phyloP scores from a whole-genome alignment of 2,888 invertebrate genomes.

The Melikaiella ostensackeni region DNA sequence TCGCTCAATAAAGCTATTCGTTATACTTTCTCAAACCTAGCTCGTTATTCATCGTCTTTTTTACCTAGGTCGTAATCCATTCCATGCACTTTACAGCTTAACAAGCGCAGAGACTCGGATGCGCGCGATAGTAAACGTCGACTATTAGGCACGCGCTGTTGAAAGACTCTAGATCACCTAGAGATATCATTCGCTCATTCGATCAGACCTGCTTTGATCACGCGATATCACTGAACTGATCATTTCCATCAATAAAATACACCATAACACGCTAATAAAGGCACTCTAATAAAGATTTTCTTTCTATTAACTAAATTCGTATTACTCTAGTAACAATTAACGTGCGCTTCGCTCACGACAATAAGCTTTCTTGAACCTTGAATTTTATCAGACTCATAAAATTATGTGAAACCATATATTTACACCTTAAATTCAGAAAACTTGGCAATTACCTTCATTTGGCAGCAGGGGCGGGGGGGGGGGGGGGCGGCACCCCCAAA shows the following conservation, averaged over 20 bases:
- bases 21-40: constrained; percentile 43
- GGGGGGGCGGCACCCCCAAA: too few relatives aligned
- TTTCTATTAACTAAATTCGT: too few relatives aligned
- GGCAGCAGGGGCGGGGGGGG: too few relatives aligned
- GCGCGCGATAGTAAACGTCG: constrained; percentile 44
- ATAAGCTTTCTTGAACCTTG: too few relatives aligned
- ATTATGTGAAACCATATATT: too few relatives aligned
- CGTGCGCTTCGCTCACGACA: too few relatives aligned
- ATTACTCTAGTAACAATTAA: too few relatives aligned
- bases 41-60: constrained; percentile 35
- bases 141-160: constrained; percentile 46
- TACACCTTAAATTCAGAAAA: too few relatives aligned
- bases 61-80: neutral
- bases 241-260: neutral
- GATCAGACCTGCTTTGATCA: constrained; percentile 34
- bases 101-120: constrained; percentile 35
- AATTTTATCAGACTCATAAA: too few relatives aligned
- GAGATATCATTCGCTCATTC: constrained; percentile 12
- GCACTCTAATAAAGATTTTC: too few relatives aligned
- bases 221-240: constrained; percentile 10
- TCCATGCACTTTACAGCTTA: constrained; percentile 41
- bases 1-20: constrained; percentile 44
- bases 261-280: too few relatives aligned
- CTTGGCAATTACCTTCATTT: too few relatives aligned
- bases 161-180: constrained; percentile 21